Percentiles rank a stretch among this genome's conserved stretches.
These are phyloP conservation scores for Hirtodrosophila alboralis DNA, from an alignment of 2,888 invertebrate genomes.

Conservation along the genomic window DNA sequence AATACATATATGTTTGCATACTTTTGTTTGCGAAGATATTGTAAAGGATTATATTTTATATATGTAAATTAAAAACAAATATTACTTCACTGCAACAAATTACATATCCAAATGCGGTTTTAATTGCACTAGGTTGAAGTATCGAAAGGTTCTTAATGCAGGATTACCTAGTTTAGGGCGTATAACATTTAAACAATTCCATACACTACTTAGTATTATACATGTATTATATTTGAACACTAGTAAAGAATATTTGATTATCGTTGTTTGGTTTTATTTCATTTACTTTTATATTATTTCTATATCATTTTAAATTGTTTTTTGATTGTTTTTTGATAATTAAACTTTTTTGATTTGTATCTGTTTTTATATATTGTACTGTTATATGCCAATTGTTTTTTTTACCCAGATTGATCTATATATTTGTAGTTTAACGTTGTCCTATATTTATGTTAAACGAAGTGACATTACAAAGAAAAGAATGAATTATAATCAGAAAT, in stretches of 20 bases:
- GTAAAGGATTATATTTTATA: conserved; percentile 31
- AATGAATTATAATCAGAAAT: conserved; percentile 22
- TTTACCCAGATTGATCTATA: conserved; percentile 50
- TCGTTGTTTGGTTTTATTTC: conserved; percentile 24
- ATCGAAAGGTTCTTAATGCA: conserved; percentile 56
- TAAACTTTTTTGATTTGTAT: too few species aligned
- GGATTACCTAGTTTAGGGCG: conserved; percentile 61
- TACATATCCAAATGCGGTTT: conserved; percentile 66
- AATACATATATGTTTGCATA: conserved; percentile 31
- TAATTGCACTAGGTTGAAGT: conserved; percentile 66
- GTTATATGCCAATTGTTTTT: conserved; percentile 51
- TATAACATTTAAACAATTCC: conserved; percentile 73
- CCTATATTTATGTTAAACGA: conserved; percentile 50
- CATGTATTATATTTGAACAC: conserved; percentile 56
- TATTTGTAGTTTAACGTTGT: conserved; percentile 43
- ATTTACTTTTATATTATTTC: conserved; percentile 11
- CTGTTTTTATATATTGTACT: conserved; percentile 27
- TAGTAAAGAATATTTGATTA: conserved; percentile 25
- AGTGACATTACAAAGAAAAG: conserved; percentile 17
- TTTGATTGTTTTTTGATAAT: conserved; percentile 12
- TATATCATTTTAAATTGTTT: conserved; percentile 13
- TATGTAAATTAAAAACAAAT: conserved; percentile 56
- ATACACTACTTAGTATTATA: conserved; percentile 70
- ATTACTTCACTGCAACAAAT: conserved; percentile 69
- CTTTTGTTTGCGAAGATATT: conserved; percentile 24